Conservation (phyloP, 2,888 invertebrate genomes). For the Chironomus tentans region DNA sequence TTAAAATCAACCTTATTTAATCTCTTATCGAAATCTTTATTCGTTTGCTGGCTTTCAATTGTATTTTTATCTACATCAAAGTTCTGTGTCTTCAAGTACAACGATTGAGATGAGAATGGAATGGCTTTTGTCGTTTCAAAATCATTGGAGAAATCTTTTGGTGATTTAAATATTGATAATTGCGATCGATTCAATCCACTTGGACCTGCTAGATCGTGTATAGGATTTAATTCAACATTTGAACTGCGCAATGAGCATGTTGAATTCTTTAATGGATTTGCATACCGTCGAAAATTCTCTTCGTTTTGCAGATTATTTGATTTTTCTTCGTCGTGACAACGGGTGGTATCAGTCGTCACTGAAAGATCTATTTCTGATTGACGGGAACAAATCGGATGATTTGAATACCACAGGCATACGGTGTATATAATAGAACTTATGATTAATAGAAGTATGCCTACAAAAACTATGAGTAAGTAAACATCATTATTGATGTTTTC, state of each 20-base stretch:
- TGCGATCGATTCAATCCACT: conserved; percentile 40
- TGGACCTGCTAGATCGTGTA: conserved; percentile 42
- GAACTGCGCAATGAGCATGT: conserved; percentile 47
- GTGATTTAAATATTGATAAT: conserved; percentile 37
- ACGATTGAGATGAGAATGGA: conserved; percentile 35
- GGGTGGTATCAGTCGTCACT: conserved; percentile 18
- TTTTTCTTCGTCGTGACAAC: conserved; percentile 71
- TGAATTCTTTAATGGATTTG: conserved; percentile 63
- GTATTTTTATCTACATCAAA: conserved; percentile 78
- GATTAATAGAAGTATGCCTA: conserved; percentile 42
- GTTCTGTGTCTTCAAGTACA: conserved; percentile 71
- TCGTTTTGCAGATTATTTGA: conserved; percentile 87
- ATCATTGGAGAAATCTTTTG: conserved; percentile 39
- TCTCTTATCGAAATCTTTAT: conserved; percentile 68
- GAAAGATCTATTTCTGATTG: conserved; percentile 26
- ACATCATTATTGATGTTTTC: conserved; percentile 43
- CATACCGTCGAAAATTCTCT: conserved; percentile 75
- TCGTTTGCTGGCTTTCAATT: conserved; percentile 47
- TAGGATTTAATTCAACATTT: conserved; percentile 43
- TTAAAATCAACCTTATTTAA: conserved; percentile 46
- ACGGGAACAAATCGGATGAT: conserved; percentile 17
- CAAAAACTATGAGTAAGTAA: conserved; percentile 42
- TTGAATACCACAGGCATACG: conserved; percentile 14
- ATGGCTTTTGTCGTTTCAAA: conserved; percentile 37
- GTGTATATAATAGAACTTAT: conserved; percentile 34